These are phyloP conservation scores for Fragum whitleyi DNA, from an alignment of 2,888 invertebrate genomes.

Conservation along the genomic window DNA sequence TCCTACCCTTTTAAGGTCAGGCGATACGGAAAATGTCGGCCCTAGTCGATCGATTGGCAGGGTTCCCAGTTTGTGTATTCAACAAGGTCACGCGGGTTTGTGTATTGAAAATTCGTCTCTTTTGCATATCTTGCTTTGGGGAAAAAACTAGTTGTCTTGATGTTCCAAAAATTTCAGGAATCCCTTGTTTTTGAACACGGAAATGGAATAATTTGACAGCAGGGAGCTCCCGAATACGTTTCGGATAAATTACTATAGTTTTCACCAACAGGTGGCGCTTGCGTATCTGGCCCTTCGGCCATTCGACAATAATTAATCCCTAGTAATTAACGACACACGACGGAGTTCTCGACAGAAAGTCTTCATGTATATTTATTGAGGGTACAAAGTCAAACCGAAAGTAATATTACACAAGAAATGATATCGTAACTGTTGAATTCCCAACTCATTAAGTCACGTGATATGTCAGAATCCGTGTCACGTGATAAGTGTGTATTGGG, in stretches of 20 bases:
- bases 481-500: constrained; percentile 60
- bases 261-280: constrained; percentile 63
- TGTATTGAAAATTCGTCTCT: constrained; percentile 23
- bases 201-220: constrained; percentile 49
- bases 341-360: neutral
- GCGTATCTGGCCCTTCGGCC: constrained; percentile 64
- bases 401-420: constrained; percentile 41
- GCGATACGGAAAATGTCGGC: constrained; percentile 65
- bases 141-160: neutral
- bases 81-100: constrained; percentile 13
- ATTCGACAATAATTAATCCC: neutral
- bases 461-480: constrained; percentile 39
- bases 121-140: neutral
- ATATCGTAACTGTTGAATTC: constrained; percentile 36
- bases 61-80: constrained; percentile 47
- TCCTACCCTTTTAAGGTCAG: constrained; percentile 66
- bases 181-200: constrained; percentile 7
- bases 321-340: neutral
- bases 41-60: constrained; percentile 66
- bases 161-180: neutral
- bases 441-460: constrained; percentile 59
- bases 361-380: neutral
- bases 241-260: constrained; percentile 63
- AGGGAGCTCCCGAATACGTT: constrained; percentile 43
- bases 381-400: constrained; percentile 51